A percentile compares a stretch with the other conserved stretches of the same genome.
Evolutionary conservation across 1,140 invertebrate species (phyloP).

Genomic region (Argopecten irradians): DNA sequence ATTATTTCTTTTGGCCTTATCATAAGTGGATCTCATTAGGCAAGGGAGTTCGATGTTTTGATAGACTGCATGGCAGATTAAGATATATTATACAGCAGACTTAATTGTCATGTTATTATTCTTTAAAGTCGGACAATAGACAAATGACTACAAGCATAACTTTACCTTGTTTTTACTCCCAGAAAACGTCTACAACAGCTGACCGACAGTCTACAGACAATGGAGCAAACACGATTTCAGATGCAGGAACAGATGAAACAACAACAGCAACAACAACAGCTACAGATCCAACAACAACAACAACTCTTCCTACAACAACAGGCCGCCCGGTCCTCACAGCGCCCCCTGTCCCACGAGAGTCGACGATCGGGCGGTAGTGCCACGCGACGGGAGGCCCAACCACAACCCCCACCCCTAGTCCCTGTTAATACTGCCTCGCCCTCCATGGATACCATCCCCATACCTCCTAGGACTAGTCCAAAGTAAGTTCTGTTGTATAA

Average conservation of each 20-base stretch:
- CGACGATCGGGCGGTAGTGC: slow-evolving; percentile 36
- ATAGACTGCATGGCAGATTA: too few relatives aligned
- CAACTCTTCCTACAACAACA: slow-evolving; percentile 37
- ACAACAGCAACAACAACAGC: slow-evolving; percentile 50
- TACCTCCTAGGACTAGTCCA: slow-evolving; percentile 24
- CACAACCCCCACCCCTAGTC: slow-evolving; percentile 4
- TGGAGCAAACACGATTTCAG: slow-evolving; percentile 52
- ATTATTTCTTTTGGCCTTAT: too few relatives aligned
- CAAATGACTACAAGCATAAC: too few relatives aligned
- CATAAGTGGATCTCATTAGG: too few relatives aligned
- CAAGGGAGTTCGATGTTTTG: too few relatives aligned
- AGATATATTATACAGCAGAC: too few relatives aligned
- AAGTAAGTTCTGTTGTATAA: background rate
- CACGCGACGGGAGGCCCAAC: slow-evolving; percentile 36
- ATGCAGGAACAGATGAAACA: slow-evolving; percentile 44
- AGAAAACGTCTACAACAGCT: slow-evolving; percentile 65
- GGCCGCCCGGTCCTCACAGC: slow-evolving; percentile 36
- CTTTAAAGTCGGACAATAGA: too few relatives aligned
- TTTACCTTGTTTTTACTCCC: slow-evolving; percentile 4
- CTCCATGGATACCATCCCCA: background rate
- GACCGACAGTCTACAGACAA: slow-evolving; percentile 55
- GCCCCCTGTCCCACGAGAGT: slow-evolving; percentile 48
- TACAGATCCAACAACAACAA: slow-evolving; percentile 8
- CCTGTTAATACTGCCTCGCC: slow-evolving; percentile 34
- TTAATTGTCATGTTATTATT: too few relatives aligned